phyloP scores from a whole-genome alignment of 2,888 invertebrate genomes.

The Eurytoma californica region DNA sequence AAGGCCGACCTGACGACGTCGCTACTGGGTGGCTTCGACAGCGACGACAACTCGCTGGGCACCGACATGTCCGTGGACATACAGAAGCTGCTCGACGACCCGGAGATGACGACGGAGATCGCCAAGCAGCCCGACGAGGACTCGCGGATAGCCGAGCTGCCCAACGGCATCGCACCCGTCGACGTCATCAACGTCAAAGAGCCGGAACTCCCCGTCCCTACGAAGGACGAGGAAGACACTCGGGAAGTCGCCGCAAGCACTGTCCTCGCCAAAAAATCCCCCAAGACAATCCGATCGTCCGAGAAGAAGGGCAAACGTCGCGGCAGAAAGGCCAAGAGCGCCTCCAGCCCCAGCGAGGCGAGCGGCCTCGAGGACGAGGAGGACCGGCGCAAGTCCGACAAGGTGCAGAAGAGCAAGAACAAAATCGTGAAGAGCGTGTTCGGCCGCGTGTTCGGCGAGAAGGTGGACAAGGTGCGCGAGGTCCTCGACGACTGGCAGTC shows the following conservation, averaged over 20 bases:
- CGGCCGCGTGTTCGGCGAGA: conserved; percentile 70
- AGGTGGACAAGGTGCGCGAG: conserved; percentile 69
- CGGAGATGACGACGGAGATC: conserved; percentile 61
- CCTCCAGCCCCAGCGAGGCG: conserved; percentile 57
- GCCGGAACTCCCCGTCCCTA: neutral
- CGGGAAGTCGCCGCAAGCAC: neutral
- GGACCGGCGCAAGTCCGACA: conserved; percentile 57
- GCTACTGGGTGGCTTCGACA: conserved; percentile 62
- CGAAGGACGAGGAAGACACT: neutral
- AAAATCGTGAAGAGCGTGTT: conserved; percentile 72
- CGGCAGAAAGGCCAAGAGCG: conserved; percentile 29
- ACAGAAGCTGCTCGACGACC: conserved; percentile 63
- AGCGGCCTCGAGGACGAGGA: conserved; percentile 64
- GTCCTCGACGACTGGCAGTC: conserved; percentile 72
- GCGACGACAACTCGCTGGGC: conserved; percentile 64
- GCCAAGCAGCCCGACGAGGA: conserved; percentile 43
- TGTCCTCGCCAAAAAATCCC: conserved; percentile 18
- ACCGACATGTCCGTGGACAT: conserved; percentile 64
- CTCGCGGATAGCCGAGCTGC: neutral
- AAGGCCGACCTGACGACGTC: conserved; percentile 53
- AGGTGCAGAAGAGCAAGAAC: conserved; percentile 60
- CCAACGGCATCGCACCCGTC: conserved; percentile 11
- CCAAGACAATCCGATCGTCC: neutral
- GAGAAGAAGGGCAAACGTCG: conserved; percentile 47
- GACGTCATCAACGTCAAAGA: conserved; percentile 43